These are phyloP conservation scores for Poeciliopsis presidionis DNA, from an alignment of 2,797 vertebrate genomes.

Conservation along the genomic window DNA sequence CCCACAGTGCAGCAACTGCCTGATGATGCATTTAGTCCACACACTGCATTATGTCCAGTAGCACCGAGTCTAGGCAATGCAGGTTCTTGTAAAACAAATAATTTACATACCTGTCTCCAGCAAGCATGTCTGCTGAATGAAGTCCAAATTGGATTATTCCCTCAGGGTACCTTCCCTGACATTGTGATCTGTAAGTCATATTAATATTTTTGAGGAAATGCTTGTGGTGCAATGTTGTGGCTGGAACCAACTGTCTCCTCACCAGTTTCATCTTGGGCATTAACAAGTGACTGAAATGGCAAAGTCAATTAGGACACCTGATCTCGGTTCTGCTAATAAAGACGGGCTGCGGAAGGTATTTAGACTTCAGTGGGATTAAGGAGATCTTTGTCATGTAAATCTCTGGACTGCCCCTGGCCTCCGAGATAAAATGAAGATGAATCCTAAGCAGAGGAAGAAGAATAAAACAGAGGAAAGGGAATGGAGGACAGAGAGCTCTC, in stretches of 20 bases:
- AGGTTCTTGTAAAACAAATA: not conserved
- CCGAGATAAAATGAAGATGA: slow-evolving; percentile 69
- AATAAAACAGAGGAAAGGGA: slow-evolving; percentile 67
- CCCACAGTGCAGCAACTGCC: not conserved
- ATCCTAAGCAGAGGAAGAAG: slow-evolving; percentile 57
- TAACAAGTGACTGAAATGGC: slow-evolving; percentile 60
- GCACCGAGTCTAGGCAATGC: not conserved
- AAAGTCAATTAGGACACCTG: slow-evolving; percentile 72
- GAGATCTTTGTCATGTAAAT: slow-evolving; percentile 77
- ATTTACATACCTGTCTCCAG: not conserved
- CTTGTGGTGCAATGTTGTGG: not conserved
- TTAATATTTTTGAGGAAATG: not conserved
- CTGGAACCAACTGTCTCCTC: slow-evolving; percentile 18
- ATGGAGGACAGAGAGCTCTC: slow-evolving; percentile 81
- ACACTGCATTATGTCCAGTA: not conserved
- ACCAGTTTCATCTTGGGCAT: slow-evolving; percentile 21
- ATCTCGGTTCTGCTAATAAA: slow-evolving; percentile 65
- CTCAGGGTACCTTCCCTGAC: not conserved
- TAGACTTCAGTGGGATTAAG: slow-evolving; percentile 72
- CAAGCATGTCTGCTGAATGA: not conserved
- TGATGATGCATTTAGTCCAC: not conserved
- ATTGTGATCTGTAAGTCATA: not conserved
- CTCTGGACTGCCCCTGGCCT: slow-evolving; percentile 63
- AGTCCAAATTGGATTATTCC: not conserved
- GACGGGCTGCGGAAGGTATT: slow-evolving; percentile 61